These are phyloP conservation scores for Melozone crissalis DNA, from an alignment of 2,113 vertebrate genomes.

Conservation along the genomic window DNA sequence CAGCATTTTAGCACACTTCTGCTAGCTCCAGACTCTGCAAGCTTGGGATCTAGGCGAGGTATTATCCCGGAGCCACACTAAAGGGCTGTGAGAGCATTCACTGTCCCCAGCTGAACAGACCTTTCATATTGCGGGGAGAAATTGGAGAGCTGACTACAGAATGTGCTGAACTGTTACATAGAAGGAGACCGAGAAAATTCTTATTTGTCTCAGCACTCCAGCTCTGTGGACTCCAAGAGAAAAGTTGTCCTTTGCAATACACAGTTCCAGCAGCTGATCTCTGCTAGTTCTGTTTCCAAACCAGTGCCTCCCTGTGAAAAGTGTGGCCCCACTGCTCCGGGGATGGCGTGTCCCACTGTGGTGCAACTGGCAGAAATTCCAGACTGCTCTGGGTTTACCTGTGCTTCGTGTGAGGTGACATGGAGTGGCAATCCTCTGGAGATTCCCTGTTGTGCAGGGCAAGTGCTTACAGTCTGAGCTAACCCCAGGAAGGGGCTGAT, in stretches of 20 bases:
- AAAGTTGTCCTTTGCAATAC: not conserved
- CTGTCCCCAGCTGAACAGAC: not conserved
- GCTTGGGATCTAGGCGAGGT: not conserved
- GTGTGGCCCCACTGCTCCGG: not conserved
- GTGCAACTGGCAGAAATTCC: not conserved
- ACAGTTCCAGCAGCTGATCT: not conserved
- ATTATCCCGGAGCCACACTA: accelerated
- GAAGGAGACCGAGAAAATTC: not conserved
- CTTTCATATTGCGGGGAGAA: not conserved
- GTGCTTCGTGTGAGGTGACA: not conserved
- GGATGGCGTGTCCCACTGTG: accelerated
- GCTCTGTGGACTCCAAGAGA: not conserved
- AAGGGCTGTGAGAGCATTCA: not conserved
- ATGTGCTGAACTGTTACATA: not conserved
- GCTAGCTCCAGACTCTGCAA: accelerated
- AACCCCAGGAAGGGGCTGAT: not conserved
- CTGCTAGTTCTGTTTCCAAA: not conserved
- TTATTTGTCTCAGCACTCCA: not conserved
- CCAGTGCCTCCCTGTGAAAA: not conserved
- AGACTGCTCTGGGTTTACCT: not conserved
- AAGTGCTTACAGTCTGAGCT: not conserved
- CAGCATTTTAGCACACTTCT: slow-evolving; percentile 50
- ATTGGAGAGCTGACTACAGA: not conserved
- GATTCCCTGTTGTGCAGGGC: too few species aligned
- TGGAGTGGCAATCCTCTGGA: not conserved